Conservation (phyloP, 2,797 vertebrate genomes). For the Avahi laniger region DNA sequence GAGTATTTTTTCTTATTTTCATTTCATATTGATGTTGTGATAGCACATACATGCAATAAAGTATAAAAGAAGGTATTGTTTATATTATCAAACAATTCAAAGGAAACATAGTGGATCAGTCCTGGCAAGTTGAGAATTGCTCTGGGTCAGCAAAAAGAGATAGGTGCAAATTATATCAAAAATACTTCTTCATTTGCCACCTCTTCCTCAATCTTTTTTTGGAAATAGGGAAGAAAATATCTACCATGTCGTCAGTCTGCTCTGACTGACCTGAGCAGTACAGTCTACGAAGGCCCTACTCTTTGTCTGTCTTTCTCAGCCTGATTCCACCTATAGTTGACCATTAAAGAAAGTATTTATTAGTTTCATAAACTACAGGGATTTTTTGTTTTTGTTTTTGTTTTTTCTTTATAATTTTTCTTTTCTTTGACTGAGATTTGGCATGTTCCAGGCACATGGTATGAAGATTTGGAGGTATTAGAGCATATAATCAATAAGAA, state of each 20-base stretch:
- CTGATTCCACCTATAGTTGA: background rate
- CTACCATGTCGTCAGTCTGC: background rate
- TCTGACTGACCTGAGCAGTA: background rate
- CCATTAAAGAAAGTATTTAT: background rate
- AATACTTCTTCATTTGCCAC: background rate
- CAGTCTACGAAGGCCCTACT: background rate
- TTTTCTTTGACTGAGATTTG: background rate
- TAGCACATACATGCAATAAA: constrained; percentile 11
- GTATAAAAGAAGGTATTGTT: background rate
- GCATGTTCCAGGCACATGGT: background rate
- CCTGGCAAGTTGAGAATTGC: background rate
- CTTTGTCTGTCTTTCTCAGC: background rate
- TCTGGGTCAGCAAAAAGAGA: constrained; percentile 1
- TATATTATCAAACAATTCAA: constrained; percentile 6
- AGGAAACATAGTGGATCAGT: background rate
- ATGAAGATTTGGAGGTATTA: background rate
- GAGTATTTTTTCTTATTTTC: background rate
- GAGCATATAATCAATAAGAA: background rate
- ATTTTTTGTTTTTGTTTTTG: background rate
- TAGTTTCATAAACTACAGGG: background rate
- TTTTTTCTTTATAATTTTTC: background rate
- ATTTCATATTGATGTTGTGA: background rate
- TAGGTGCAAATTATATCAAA: background rate
- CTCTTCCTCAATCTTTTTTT: background rate
- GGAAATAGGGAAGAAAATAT: background rate